Percentiles rank a stretch among this genome's conserved stretches.
Evolutionary conservation across 2,797 vertebrate species (phyloP).

Genomic region (Rhynchotus rufescens): DNA sequence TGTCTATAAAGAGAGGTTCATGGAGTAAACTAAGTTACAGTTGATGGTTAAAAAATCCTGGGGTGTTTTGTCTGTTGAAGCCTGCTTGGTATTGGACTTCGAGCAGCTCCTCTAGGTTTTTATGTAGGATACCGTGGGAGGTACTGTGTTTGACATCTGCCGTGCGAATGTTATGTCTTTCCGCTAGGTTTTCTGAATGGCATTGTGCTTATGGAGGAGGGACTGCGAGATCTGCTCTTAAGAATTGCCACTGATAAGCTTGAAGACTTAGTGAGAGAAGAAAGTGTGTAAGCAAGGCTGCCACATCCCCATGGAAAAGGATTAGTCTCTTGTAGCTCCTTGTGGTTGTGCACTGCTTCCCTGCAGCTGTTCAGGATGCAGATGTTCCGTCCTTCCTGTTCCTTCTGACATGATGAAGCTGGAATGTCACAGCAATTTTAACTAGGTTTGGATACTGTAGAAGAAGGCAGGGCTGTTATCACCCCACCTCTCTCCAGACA

Average conservation of each 20-base stretch:
- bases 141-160: slow-evolving; percentile 69
- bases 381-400: background rate
- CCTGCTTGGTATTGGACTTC: slow-evolving; percentile 39
- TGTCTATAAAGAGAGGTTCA: background rate
- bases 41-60: background rate
- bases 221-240: slow-evolving; percentile 44
- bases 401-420: background rate
- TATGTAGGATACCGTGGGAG: slow-evolving; percentile 65
- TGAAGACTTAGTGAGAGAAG: background rate
- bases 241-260: slow-evolving; percentile 34
- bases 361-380: background rate
- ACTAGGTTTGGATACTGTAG: background rate
- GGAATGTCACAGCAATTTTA: background rate
- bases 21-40: background rate
- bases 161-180: slow-evolving; percentile 48
- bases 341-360: background rate
- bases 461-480: background rate
- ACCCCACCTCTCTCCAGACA: background rate
- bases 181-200: slow-evolving; percentile 68
- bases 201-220: slow-evolving; percentile 50
- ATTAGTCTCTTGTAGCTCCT: background rate
- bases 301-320: background rate
- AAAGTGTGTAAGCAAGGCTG: background rate
- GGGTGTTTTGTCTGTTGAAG: slow-evolving; percentile 34
- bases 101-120: slow-evolving; percentile 22